Evolutionary conservation across 2,113 vertebrate species (phyloP).

Genomic region (Cryptomyrus ogoouensis): DNA sequence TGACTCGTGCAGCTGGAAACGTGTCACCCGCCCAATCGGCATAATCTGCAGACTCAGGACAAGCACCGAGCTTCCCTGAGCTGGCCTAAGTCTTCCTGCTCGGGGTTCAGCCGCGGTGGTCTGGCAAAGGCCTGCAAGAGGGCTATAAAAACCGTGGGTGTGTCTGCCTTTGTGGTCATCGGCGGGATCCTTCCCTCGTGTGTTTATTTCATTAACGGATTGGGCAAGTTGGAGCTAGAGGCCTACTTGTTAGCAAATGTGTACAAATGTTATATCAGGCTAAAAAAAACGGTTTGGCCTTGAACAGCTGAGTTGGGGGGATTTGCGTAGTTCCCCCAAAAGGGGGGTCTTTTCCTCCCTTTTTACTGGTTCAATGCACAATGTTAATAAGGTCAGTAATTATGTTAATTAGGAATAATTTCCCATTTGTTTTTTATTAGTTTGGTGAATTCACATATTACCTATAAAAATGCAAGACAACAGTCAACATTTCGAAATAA

Average conservation of each 20-base stretch:
- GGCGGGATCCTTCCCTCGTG: not conserved
- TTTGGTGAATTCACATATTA: constrained; percentile 29
- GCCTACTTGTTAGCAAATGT: not conserved
- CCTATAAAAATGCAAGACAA: constrained; percentile 25
- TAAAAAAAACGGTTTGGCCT: not conserved
- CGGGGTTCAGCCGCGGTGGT: not conserved
- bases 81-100: not conserved
- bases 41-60: not conserved
- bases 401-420: constrained; percentile 44
- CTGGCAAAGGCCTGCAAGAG: not conserved
- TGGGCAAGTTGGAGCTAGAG: not conserved
- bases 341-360: not conserved
- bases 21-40: not conserved
- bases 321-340: not conserved
- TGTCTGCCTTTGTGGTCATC: not conserved
- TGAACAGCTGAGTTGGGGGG: not conserved
- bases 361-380: constrained; percentile 43
- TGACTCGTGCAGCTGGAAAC: not conserved
- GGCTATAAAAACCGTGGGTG: not conserved
- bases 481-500: constrained; percentile 20
- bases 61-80: not conserved
- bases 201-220: not conserved
- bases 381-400: constrained; percentile 52
- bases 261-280: not conserved
- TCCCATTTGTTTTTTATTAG: constrained; percentile 40